Evolutionary conservation across 2,888 invertebrate species (phyloP).

Genomic region (Agrotis exclamationis): DNA sequence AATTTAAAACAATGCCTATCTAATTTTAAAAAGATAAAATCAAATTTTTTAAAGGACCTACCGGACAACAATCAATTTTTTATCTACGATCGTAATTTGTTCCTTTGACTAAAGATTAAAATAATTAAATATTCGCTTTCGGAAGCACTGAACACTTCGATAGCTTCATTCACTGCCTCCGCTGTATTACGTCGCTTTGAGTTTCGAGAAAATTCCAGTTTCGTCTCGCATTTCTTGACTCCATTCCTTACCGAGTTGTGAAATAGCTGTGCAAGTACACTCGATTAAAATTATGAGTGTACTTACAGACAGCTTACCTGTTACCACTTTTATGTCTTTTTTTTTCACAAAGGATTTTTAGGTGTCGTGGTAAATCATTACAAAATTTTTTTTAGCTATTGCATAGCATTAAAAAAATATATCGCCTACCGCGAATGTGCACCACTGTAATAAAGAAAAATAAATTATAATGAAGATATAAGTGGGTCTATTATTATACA

Average conservation of each 20-base stretch:
- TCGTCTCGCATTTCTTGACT: conserved; percentile 44
- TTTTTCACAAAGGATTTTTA: no score
- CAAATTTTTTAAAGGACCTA: neutral
- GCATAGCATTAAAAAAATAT: no score
- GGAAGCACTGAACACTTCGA: conserved; percentile 41
- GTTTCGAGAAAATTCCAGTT: conserved; percentile 42
- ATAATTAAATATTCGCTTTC: conserved; percentile 46
- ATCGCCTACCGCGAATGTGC: no score
- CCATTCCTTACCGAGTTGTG: conserved; percentile 51
- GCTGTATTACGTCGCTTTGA: conserved; percentile 51
- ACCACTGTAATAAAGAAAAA: no score
- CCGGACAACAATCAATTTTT: neutral
- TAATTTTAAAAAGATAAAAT: no score
- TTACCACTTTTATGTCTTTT: neutral
- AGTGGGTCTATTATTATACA: no score
- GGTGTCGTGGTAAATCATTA: no score
- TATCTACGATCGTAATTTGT: conserved; percentile 4
- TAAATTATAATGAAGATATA: no score
- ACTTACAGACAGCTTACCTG: neutral
- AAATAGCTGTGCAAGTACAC: conserved; percentile 51
- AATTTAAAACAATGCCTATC: no score
- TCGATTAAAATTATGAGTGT: neutral
- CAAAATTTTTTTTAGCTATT: no score
- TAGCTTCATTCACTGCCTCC: conserved; percentile 49
- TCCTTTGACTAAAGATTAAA: conserved; percentile 27